Base-by-base conservation (phyloP, 2,888 invertebrate species). In the Eurois occulta region DNA sequence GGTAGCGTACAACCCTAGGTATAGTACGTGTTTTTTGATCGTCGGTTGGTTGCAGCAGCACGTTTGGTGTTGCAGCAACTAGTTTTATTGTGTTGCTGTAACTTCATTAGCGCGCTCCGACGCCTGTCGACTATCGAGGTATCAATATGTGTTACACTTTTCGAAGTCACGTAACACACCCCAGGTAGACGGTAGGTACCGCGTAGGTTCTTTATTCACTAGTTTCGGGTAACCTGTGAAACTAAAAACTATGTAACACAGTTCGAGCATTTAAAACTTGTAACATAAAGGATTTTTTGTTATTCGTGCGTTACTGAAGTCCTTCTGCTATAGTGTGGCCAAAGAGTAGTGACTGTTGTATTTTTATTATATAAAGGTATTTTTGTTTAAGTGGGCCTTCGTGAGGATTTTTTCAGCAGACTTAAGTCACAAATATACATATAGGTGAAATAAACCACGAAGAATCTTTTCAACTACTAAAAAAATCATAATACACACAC, bases 101-200 rank as follows among this genome's bases (percentile, higher is more conserved):
- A 85, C 83, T 83, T 83, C 66, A 87, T 85, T 88, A 88, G 75
- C 21, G 77, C 55, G 78, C 71, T 52, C 71, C 48, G 70, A 43
- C 62, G 66, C 62, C 75, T 72, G 71, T 77, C 77, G 71, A 62
- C 65, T 72, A 72, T 67, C 66, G 71, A 69, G 28, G 43, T 48
- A 67, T 32, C 72, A 32, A 28, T 60, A 71, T 43, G 60, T n/a
- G n/a, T n/a, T n/a, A n/a, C n/a, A n/a, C n/a, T n/a, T n/a, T n/a
- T n/a, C n/a, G n/a, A n/a, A n/a, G n/a, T n/a, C n/a, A n/a, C n/a
- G n/a, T n/a, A n/a, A n/a, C n/a, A n/a, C n/a, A n/a, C n/a, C n/a
- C n/a, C 24, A 32, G 16, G 43, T 62, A 64, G 32, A 32, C n/a
- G n/a, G 43, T 46, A 32, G 32, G 38, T 21, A 28, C 18, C 52